Conservation (phyloP, 2,113 vertebrate genomes). For the Xiphophorus hellerii region DNA sequence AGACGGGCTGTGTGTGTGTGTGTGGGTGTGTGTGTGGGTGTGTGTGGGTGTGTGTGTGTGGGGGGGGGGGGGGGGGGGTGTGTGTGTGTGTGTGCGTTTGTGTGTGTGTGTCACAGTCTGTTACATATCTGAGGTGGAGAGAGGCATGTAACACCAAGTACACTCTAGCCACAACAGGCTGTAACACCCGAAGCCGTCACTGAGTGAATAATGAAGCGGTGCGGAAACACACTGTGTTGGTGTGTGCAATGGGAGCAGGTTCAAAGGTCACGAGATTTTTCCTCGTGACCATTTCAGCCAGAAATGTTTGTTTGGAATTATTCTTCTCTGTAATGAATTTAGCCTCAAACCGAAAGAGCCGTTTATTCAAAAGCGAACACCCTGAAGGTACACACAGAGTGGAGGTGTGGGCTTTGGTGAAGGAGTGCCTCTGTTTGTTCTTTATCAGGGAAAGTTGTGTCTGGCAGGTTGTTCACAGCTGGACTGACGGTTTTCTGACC, state of each 20-base stretch:
- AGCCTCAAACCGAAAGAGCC: conserved; percentile 11
- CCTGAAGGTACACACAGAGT: conserved; percentile 15
- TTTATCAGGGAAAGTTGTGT: conserved; percentile 16
- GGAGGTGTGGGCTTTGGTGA: conserved; percentile 32
- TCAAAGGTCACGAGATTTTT: neutral
- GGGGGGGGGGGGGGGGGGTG: no score
- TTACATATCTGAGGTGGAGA: no score
- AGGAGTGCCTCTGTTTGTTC: conserved; percentile 18
- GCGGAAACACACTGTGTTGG: neutral
- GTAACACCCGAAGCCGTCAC: neutral
- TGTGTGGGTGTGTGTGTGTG: no score
- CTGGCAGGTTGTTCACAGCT: neutral
- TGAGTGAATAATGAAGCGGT: neutral
- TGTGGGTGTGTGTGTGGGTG: no score
- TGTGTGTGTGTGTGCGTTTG: no score
- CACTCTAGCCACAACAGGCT: neutral
- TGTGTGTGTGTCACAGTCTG: no score
- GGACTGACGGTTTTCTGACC: neutral
- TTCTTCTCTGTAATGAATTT: conserved; percentile 9
- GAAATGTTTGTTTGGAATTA: conserved; percentile 24
- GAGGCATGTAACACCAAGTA: no score
- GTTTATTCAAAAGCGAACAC: neutral
- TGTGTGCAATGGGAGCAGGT: neutral
- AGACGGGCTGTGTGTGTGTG: no score
- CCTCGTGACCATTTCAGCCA: neutral